Base-by-base conservation (phyloP, 1,140 invertebrate species). In the Habropoda laboriosa region DNA sequence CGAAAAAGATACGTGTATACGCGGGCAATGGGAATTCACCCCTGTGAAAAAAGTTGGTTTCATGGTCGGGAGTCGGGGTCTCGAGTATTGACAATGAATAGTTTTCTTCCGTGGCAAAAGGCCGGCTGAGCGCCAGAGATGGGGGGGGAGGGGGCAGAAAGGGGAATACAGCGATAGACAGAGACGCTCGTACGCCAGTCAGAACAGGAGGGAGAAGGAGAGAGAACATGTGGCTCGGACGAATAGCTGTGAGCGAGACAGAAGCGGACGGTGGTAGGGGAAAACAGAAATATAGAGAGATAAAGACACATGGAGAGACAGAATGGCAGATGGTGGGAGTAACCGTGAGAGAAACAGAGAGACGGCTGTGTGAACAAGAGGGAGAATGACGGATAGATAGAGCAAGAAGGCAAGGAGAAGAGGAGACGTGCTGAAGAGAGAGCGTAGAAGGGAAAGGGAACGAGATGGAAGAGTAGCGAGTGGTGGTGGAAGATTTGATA, bases 71-170 rank as follows among this genome's bases (percentile, higher is more conserved):
- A 80, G 67, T 80, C 83, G 82, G 67, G 83, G 77, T 64, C 83
- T 85, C 83, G 64, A 85, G 79, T 87, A 87, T 86, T 79, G 85
- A 86, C 84, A 86, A 86, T 86, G 85, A 87, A 87, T 87, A 86
- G 85, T 87, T 86, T 87, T 86, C 85, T 86, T 87, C 79, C 78
- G 78, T 74, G 71, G 72, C 76, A 74, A 63, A 86, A 76, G 77
- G 66, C 60, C 49, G 67, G 38, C 30, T 21, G 45, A 16, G 24
- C n/a, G 72, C n/a, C n/a, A n/a, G n/a, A n/a, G n/a, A 32, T 35
- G 38, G 27, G 18, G 60, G 24, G 10, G 16, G 38, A 13, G 27
- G 27, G 30, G 42, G 67, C 13, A n/a, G 30, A 30, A 24, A 40
- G 53, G 40, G 64, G 68, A 27, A 30, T 8, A 47, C n/a, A 55